Evolutionary conservation across 2,113 vertebrate species (phyloP), one percentile per base, ranked within the genome.

Genomic region (Phycodurus eques): DNA sequence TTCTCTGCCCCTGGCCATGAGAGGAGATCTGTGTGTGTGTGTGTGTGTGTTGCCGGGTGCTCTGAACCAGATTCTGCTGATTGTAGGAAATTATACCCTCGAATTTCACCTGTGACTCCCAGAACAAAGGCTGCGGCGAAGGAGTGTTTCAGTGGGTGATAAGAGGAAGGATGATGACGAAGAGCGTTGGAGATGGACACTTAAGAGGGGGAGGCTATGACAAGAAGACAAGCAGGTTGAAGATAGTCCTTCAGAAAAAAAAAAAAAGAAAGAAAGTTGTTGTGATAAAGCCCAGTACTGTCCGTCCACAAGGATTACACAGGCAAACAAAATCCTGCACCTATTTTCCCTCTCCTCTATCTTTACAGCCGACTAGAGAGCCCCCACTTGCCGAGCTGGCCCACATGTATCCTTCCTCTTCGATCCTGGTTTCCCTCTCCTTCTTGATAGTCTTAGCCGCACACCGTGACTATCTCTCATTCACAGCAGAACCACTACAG

Each of bases 391-490:
- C 74, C 73, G 73, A 72, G 70, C 75, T 54, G 64, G 74, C 83
- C 77, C 70, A 72, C 3, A 43, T 88, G 83, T 84, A 88, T 88
- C 87, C 87, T 87, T 85, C 77, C 72, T 70, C 71, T 79, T 77
- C 33, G 49, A 82, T 85, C 89, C 75, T 75, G 75, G 80, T 86
- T 86, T 87, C 80, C 73, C 81, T 82, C 83, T 84, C 85, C 86
- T 80, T 76, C 79, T 80, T 92, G 89, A 93, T 88, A 87, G 85
- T 89, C 88, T 92, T 91, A 90, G 86, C 79, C 81, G 64, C 83
- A 75, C 76, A 92, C 86, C 90, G 88, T 93, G 93, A 92, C 92
- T 92, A 92, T 92, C 91, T 91, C 74, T 75, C 72, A 39, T 83
- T 80, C 81, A 87, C 93, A 93, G 90, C 93, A 93, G 90, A 91